phyloP scores from a whole-genome alignment of 2,113 vertebrate genomes.

The Austrofundulus limnaeus region DNA sequence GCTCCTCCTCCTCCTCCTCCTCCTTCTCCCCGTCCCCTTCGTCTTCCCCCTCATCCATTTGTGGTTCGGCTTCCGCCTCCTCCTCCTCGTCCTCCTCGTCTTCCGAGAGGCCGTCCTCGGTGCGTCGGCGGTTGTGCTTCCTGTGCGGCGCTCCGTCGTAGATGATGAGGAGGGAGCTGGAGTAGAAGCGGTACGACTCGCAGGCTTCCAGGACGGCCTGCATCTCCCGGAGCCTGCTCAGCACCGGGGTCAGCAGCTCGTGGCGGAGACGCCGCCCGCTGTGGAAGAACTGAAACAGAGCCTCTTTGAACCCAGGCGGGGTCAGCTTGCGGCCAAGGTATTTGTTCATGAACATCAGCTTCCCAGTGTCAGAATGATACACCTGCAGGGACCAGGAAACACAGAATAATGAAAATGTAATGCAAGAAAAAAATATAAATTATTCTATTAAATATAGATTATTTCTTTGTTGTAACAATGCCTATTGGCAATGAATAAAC shows the following conservation, averaged over 20 bases:
- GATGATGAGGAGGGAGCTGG: conserved; percentile 95
- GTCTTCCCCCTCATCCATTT: conserved; percentile 78
- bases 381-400: conserved; percentile 80
- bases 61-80: conserved; percentile 62
- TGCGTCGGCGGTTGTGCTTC: conserved; percentile 67
- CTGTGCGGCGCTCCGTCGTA: conserved; percentile 89
- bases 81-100: conserved; percentile 75
- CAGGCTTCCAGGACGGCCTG: conserved; percentile 89
- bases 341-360: conserved; percentile 98
- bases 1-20: conserved; percentile 82
- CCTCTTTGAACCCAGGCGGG: conserved; percentile 92
- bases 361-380: conserved; percentile 89
- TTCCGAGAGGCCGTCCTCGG: conserved; percentile 79
- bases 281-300: conserved; percentile 96
- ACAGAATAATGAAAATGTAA: not conserved
- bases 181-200: conserved; percentile 97
- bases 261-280: conserved; percentile 87
- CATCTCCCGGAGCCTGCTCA: conserved; percentile 89
- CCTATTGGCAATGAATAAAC: no score
- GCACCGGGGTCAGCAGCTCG: conserved; percentile 90
- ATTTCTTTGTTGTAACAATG: no score
- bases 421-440: not conserved
- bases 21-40: no score
- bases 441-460: no score
- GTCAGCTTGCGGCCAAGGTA: conserved; percentile 92